Evolutionary conservation across 2,113 vertebrate species (phyloP), one percentile per base, ranked within the genome.

Genomic region (Tragelaphus scriptus): DNA sequence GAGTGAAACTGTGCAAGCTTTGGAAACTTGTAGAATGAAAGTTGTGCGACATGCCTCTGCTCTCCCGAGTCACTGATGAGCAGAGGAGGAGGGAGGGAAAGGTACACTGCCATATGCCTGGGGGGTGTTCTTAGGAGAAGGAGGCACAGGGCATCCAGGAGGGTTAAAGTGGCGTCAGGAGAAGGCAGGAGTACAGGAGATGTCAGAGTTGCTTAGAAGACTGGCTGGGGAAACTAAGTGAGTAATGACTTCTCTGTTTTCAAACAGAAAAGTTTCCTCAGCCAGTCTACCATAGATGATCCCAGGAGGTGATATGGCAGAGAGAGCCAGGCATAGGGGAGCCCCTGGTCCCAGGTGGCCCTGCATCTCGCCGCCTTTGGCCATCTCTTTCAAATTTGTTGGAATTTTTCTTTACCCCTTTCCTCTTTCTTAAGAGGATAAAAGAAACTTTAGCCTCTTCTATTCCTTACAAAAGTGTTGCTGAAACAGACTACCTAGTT

Each of bases 261-360:
- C 80, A 44, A 75, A 80, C 28, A 75, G 44, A 55, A 51, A 77
- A 36, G 19, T 21, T 58, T 58, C 84, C 40, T 81, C 17, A 63
- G n/a, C 4, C 65, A 75, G 25, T n/a, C 25, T 77, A 14, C 71
- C 71, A 3, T 7, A 59, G 93, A 40, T 47, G 58, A 51, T 85
- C n/a, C 10, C 44, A 10, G 61, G n/a, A 58, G 82, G 58, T 30
- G 80, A 36, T 4, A 1, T 5, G n/a, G 1, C 40, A 77, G 21
- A 16, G 32, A 68, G 85, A 79, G 53, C 2, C 6, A 11, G 68
- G 32, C 19, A 0, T 7, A 3, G 13, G 32, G 32, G 30, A 23
- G 40, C 13, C 1, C 44, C 26, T 16, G 0, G 15, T 3, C 44
- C 36, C 1, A 3, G 2, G 11, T 1, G 28, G 53, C 19, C 0